phyloP scores from a whole-genome alignment of 2,888 invertebrate species.

The Beris chalybata region DNA sequence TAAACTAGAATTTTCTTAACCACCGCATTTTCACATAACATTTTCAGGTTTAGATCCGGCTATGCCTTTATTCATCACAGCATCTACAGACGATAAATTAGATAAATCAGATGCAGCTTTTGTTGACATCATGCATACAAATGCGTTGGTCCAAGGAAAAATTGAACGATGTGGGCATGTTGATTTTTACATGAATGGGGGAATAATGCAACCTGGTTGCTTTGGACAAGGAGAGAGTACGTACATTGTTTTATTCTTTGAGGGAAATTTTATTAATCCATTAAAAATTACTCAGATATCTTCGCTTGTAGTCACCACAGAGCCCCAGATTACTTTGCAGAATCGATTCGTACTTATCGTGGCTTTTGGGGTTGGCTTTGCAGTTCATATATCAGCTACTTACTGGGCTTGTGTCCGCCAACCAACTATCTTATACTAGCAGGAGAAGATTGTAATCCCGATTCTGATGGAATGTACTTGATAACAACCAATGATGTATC shows the following conservation, averaged over 20 bases:
- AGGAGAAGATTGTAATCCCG: slow-evolving; percentile 39
- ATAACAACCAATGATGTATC: slow-evolving; percentile 57
- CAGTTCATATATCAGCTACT: slow-evolving; percentile 44
- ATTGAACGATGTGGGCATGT: slow-evolving; percentile 62
- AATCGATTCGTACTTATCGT: slow-evolving; percentile 41
- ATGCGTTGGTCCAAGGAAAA: slow-evolving; percentile 63
- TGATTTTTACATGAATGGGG: slow-evolving; percentile 66
- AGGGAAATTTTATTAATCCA: neutral
- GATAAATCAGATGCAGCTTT: slow-evolving; percentile 59
- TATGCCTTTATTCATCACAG: slow-evolving; percentile 62
- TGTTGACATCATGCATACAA: slow-evolving; percentile 63
- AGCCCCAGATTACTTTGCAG: slow-evolving; percentile 43
- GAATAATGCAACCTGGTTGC: slow-evolving; percentile 42
- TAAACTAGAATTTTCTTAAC: neutral
- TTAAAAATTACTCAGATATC: slow-evolving; percentile 38
- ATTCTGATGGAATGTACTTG: slow-evolving; percentile 43
- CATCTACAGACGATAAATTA: slow-evolving; percentile 58
- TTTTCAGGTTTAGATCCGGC: slow-evolving; percentile 64
- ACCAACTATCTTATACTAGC: slow-evolving; percentile 36
- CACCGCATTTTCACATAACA: neutral
- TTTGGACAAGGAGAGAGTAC: slow-evolving; percentile 40
- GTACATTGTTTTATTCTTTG: neutral
- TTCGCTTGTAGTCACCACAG: slow-evolving; percentile 45
- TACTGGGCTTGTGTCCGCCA: slow-evolving; percentile 43
- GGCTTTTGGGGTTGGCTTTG: slow-evolving; percentile 44